These are phyloP conservation scores for Pipistrellus pygmaeus DNA, from an alignment of 2,797 vertebrate genomes.

Conservation along the genomic window DNA sequence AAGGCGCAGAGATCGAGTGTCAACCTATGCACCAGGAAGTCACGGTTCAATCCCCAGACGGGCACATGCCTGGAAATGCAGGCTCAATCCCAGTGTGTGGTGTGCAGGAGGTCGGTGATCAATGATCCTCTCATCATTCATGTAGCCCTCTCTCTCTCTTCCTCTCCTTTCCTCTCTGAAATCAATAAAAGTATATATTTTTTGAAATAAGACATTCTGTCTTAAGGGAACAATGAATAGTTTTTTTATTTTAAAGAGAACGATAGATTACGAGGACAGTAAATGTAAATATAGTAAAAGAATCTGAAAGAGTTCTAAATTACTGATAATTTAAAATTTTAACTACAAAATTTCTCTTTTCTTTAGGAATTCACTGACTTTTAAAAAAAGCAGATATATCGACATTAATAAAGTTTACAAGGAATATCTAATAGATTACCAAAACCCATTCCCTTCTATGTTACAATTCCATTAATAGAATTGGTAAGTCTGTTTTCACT, in stretches of 20 bases:
- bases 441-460: conserved; percentile 39
- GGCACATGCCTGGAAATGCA: too few species aligned
- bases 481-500: conserved; percentile 34
- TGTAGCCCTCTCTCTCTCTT: too few species aligned
- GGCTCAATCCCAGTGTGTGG: too few species aligned
- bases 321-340: conserved; percentile 19
- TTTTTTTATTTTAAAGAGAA: conserved; percentile 24
- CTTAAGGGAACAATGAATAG: neutral
- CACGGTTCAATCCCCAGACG: too few species aligned
- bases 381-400: neutral
- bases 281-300: conserved; percentile 20
- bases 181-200: neutral
- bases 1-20: too few species aligned
- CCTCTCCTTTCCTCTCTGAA: too few species aligned
- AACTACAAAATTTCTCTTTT: conserved; percentile 24
- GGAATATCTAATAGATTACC: neutral
- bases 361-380: conserved; percentile 41
- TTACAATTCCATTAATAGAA: conserved; percentile 9
- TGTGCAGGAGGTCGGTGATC: too few species aligned
- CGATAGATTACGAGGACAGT: neutral
- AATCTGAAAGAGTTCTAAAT: conserved; percentile 34
- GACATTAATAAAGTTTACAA: conserved; percentile 51
- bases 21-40: too few species aligned
- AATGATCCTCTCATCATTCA: too few species aligned
- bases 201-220: neutral